phyloP scores from a whole-genome alignment of 2,113 vertebrate species.

The Acanthisitta chloris region DNA sequence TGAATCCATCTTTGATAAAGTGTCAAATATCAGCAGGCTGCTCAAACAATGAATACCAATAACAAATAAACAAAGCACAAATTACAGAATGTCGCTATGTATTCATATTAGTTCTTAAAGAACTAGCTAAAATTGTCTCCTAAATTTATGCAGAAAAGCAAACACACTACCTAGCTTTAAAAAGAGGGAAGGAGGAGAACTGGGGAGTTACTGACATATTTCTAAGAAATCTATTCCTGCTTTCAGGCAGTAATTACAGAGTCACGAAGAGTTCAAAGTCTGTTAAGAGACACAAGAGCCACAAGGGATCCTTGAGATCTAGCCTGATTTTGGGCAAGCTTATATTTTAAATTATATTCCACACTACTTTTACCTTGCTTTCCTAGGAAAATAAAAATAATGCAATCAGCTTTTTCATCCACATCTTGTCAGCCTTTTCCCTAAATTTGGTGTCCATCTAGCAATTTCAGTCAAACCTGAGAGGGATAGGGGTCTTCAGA shows the following conservation, averaged over 20 bases:
- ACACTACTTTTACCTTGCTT: neutral
- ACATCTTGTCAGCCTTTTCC: neutral
- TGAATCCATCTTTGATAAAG: neutral
- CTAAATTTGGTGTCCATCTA: neutral
- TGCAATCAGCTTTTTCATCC: neutral
- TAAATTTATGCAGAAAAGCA: conserved; percentile 17
- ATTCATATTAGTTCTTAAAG: neutral
- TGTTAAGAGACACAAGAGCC: conserved; percentile 5
- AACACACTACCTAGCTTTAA: neutral
- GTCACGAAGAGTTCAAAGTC: conserved; percentile 38
- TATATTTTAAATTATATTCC: neutral
- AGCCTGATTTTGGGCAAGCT: neutral
- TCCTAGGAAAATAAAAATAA: neutral
- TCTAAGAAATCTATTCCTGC: conserved; percentile 8
- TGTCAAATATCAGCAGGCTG: neutral
- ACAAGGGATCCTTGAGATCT: conserved; percentile 17
- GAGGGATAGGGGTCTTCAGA: neutral
- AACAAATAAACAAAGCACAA: neutral
- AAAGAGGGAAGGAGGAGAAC: neutral
- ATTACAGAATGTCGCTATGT: neutral
- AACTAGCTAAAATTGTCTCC: neutral
- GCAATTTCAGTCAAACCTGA: neutral
- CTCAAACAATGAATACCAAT: neutral
- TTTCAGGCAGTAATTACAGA: conserved; percentile 49
- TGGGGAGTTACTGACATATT: neutral